These are phyloP conservation scores for Sinosuthora webbiana DNA, from an alignment of 2,113 vertebrate genomes.

Conservation along the genomic window DNA sequence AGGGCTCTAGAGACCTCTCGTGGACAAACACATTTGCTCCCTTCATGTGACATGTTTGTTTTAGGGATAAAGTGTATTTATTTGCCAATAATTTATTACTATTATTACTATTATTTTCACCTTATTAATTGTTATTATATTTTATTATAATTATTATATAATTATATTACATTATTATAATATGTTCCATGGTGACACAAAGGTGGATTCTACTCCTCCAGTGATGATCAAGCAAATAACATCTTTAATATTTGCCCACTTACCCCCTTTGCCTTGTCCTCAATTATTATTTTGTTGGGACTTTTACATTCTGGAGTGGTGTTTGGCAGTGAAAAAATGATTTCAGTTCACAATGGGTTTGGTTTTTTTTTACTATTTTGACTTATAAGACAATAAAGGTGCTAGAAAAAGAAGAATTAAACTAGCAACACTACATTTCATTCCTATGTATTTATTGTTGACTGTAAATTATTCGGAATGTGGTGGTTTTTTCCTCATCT, in stretches of 20 bases:
- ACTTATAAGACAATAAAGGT: not conserved
- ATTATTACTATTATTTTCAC: too few relatives aligned
- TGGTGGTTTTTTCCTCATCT: not conserved
- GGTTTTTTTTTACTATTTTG: rapidly evolving
- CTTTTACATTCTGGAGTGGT: not conserved
- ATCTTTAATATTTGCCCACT: not conserved
- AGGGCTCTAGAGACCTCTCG: constrained; percentile 64
- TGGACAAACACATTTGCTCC: constrained; percentile 43
- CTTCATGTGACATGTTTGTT: rapidly evolving
- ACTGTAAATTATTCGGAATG: not conserved
- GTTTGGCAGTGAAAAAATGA: not conserved
- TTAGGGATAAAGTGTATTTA: not conserved
- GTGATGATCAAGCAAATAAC: not conserved
- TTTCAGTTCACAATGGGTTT: rapidly evolving
- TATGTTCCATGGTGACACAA: not conserved
- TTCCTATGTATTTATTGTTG: not conserved
- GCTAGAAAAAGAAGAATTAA: not conserved
- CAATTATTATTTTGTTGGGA: not conserved
- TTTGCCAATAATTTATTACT: not conserved
- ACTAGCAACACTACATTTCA: not conserved
- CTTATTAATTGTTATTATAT: too few relatives aligned
- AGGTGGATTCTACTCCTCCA: not conserved
- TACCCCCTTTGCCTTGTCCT: not conserved
- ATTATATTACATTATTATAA: not conserved
- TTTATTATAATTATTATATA: not conserved